Percentiles rank a stretch among this genome's conserved stretches.
Evolutionary conservation across 2,113 vertebrate genomes (phyloP).

Genomic region (Procavia capensis): DNA sequence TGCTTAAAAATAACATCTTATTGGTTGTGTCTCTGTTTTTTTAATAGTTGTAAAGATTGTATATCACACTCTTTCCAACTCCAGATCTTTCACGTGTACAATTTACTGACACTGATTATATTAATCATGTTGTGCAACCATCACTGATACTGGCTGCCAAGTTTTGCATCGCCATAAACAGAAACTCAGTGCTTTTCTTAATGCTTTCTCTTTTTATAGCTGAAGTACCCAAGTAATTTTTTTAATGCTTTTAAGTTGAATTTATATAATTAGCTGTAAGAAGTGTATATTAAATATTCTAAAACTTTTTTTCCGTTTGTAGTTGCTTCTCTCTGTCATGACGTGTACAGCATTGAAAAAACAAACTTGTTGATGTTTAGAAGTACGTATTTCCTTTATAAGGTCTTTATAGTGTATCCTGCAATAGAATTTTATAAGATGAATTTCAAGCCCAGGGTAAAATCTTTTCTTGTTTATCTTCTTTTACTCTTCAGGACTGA

Average conservation of each 20-base stretch:
- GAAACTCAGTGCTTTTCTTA: background rate
- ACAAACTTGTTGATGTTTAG: constrained; percentile 65
- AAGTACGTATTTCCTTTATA: constrained; percentile 23
- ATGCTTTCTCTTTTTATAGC: constrained; percentile 66
- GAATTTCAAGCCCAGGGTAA: constrained; percentile 34
- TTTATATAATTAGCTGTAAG: constrained; percentile 43
- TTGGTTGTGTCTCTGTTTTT: constrained; percentile 48
- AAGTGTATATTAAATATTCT: background rate
- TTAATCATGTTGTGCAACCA: background rate
- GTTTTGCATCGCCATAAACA: background rate
- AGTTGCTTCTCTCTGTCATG: background rate
- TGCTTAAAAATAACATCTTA: constrained; percentile 80
- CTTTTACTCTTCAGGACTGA: constrained; percentile 16
- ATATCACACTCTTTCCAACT: background rate
- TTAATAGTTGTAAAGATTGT: background rate
- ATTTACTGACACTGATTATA: background rate
- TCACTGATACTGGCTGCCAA: background rate
- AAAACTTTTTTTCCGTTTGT: constrained; percentile 36
- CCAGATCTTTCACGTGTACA: background rate
- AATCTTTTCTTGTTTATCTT: constrained; percentile 18
- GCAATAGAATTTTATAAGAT: background rate
- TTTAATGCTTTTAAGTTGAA: constrained; percentile 63
- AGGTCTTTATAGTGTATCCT: background rate
- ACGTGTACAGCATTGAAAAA: constrained; percentile 11
- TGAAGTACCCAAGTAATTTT: constrained; percentile 74